Evolutionary conservation across 2,888 invertebrate species (phyloP), one percentile per base, ranked within the genome.

Genomic region (Aradus depressus): DNA sequence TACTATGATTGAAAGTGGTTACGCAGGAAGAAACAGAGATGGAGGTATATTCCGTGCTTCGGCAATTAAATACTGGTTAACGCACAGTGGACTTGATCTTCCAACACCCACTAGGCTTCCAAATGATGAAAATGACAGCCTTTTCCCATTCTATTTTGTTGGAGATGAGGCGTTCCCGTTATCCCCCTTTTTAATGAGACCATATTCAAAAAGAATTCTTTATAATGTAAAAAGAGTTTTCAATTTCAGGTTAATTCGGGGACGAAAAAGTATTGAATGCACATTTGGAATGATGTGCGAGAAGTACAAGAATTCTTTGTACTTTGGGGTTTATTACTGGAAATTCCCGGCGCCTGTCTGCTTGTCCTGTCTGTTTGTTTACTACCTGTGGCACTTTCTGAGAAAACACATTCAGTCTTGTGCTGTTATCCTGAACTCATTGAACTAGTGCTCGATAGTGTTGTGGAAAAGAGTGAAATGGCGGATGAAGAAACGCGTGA

Each of bases 21-120:
- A 50, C 52, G 57, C 61, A 50, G 63, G 61, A 18, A 51, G 63
- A 57, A 62, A 63, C 42, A 64, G 59, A 57, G 62, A 65, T 59
- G 62, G 62, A 16, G 60, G 61, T 18, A 60, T 64, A 38, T 64
- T 62, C 45, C 48, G 49, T 39, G 55, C 57, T 14, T 60, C n/a
- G n/a, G n/a, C n/a, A n/a, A n/a, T n/a, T n/a, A n/a, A n/a, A n/a
- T n/a, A n/a, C n/a, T n/a, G n/a, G n/a, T n/a, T n/a, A n/a, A n/a
- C n/a, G 18, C 47, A 41, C 32, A 28, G 51, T 54, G 25, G 50
- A 21, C 56, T 55, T 28, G 39, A 52, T 28, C 26, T 47, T 19
- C 50, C 34, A n/a, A 16, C 25, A n/a, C n/a, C n/a, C n/a, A n/a
- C 21, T 8, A 8, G 28, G 12, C 44, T 14, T 18, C 35, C 45